Evolutionary conservation across 2,797 vertebrate species (phyloP).

Genomic region (Gallinago solitaria): DNA sequence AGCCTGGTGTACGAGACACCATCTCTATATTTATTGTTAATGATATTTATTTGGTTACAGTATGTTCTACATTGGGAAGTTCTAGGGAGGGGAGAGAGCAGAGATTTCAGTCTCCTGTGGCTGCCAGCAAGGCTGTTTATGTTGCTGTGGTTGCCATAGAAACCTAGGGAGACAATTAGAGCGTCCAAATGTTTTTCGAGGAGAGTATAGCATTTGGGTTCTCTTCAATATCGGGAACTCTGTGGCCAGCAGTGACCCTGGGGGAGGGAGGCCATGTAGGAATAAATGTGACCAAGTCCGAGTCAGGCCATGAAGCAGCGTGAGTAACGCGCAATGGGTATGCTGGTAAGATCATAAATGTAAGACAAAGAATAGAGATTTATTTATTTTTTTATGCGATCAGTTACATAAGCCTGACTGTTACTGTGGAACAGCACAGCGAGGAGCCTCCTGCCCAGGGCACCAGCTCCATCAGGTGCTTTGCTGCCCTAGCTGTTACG

Average conservation of each 20-base stretch:
- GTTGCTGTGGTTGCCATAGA: constrained; percentile 57
- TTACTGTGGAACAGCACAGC: not conserved
- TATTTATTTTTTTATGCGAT: not conserved
- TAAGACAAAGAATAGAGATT: not conserved
- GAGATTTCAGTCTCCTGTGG: constrained; percentile 36
- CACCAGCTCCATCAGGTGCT: not conserved
- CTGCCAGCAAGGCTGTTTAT: constrained; percentile 56
- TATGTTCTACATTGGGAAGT: not conserved
- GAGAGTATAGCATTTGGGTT: not conserved
- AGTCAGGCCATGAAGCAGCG: not conserved
- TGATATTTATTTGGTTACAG: not conserved
- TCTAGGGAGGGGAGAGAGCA: not conserved
- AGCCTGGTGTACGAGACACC: not conserved
- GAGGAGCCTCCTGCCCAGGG: not conserved
- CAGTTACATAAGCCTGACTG: not conserved
- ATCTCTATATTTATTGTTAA: not conserved
- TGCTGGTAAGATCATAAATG: not conserved
- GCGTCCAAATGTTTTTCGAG: constrained; percentile 38
- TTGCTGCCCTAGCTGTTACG: not conserved
- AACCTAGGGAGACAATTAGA: constrained; percentile 52
- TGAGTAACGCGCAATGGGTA: fast-evolving
- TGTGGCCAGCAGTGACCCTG: not conserved
- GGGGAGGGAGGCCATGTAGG: fast-evolving
- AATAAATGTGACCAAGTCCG: not conserved
- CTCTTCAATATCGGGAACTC: not conserved